These are phyloP conservation scores for Pseudachorutes palmiensis DNA, from an alignment of 1,140 invertebrate genomes.

Conservation along the genomic window DNA sequence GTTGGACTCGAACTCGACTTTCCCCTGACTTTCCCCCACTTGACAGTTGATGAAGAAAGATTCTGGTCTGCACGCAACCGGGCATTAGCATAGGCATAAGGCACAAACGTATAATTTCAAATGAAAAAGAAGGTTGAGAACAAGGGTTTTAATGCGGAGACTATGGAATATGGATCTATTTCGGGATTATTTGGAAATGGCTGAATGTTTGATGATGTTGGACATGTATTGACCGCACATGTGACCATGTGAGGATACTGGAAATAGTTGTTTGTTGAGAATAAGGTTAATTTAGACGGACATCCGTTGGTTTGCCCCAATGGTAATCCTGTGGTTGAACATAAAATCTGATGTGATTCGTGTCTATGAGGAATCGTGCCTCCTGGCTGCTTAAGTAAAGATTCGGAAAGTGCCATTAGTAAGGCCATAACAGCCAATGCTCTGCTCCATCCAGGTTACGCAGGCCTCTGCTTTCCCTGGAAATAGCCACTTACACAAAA, in stretches of 20 bases:
- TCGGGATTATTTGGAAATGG: neutral
- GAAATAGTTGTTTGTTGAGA: too few species aligned
- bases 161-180: neutral
- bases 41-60: too few species aligned
- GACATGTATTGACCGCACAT: too few species aligned
- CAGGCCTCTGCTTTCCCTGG: neutral
- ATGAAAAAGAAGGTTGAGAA: neutral
- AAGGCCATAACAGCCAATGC: neutral
- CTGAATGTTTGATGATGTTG: too few species aligned
- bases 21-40: too few species aligned
- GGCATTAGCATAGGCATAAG: neutral
- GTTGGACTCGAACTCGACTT: neutral
- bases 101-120: neutral
- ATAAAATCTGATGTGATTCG: neutral
- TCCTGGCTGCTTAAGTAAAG: neutral
- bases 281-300: too few species aligned
- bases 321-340: conserved; percentile 2
- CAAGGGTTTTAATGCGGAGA: neutral
- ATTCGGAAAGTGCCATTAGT: conserved; percentile 1
- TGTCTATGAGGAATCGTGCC: neutral
- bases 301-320: neutral
- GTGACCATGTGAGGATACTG: too few species aligned
- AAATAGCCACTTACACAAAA: conserved; percentile 8
- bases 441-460: too few species aligned
- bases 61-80: neutral